phyloP scores from a whole-genome alignment of 1,140 invertebrate species.

The Drosophila eugracilis region DNA sequence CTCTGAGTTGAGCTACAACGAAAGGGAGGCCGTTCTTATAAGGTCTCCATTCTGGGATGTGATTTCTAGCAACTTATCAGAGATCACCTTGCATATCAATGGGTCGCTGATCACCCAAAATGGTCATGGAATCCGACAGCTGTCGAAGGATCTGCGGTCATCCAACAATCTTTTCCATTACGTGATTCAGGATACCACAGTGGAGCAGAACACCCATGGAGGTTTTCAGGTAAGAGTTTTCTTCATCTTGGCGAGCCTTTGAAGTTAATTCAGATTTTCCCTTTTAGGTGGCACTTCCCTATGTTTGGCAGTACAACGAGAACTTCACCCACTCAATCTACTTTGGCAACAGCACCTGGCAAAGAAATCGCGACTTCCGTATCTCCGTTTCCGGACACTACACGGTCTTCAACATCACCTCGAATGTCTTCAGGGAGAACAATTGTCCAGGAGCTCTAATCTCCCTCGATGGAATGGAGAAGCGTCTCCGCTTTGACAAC shows the following conservation, averaged over 20 bases:
- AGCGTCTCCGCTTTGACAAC: constrained; percentile 93
- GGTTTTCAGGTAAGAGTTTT: constrained; percentile 92
- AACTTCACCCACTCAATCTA: constrained; percentile 96
- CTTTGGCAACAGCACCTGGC: constrained; percentile 94
- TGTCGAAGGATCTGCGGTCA: constrained; percentile 94
- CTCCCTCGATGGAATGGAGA: constrained; percentile 97
- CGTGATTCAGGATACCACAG: constrained; percentile 93
- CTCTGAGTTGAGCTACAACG: constrained; percentile 92
- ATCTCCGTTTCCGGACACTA: constrained; percentile 96
- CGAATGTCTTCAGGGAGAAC: constrained; percentile 95
- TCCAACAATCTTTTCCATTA: constrained; percentile 98
- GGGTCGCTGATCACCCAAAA: constrained; percentile 93
- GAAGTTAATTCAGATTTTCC: too few relatives aligned
- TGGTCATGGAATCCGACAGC: constrained; percentile 93
- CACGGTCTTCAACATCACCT: constrained; percentile 92
- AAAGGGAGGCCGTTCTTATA: constrained; percentile 91
- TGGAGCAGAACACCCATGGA: constrained; percentile 92
- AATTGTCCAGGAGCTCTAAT: constrained; percentile 93
- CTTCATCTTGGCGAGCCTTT: too few relatives aligned
- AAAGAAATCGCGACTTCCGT: constrained; percentile 93
- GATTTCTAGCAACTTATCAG: constrained; percentile 92
- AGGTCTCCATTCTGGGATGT: constrained; percentile 94
- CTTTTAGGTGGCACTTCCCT: constrained; percentile 93
- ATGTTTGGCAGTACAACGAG: constrained; percentile 97
- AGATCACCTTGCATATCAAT: constrained; percentile 94